Conservation (phyloP, 2,888 invertebrate genomes). For the Crematogaster levior region DNA sequence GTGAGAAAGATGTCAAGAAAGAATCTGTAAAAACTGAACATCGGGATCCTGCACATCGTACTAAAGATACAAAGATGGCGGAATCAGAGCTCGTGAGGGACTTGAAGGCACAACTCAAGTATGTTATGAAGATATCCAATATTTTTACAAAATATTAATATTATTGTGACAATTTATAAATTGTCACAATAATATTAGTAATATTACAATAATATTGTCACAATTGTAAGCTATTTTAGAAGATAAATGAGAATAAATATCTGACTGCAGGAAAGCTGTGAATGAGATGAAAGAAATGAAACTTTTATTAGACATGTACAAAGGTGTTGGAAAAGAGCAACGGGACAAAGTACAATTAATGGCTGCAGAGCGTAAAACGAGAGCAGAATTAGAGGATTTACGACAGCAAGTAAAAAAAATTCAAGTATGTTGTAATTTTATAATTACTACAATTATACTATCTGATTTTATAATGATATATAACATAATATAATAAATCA, state of each 20-base stretch:
- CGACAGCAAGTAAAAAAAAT: constrained; percentile 94
- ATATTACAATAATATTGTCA: too few relatives aligned
- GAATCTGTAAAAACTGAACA: constrained; percentile 85
- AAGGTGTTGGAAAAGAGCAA: constrained; percentile 98
- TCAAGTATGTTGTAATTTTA: constrained; percentile 87
- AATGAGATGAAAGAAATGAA: constrained; percentile 98
- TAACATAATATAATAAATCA: background rate
- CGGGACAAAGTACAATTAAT: constrained; percentile 98
- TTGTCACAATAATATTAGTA: too few relatives aligned
- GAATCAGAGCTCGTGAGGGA: constrained; percentile 94
- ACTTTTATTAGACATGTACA: constrained; percentile 97
- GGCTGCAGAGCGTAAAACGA: constrained; percentile 96
- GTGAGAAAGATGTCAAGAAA: constrained; percentile 88
- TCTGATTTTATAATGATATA: background rate
- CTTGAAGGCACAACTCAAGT: constrained; percentile 97
- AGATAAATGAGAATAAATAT: background rate
- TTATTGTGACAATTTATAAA: background rate
- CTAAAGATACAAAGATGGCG: constrained; percentile 89
- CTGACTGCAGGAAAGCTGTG: constrained; percentile 91
- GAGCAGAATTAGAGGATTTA: constrained; percentile 96
- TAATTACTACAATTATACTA: background rate
- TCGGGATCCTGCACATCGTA: constrained; percentile 87
- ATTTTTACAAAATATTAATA: background rate
- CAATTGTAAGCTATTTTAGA: too few relatives aligned
- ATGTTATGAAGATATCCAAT: constrained; percentile 80